A percentile compares a stretch with the other conserved stretches of the same genome.
These are phyloP conservation scores for Neuroscelio doddi DNA, from an alignment of 2,888 invertebrate genomes.

Conservation along the genomic window DNA sequence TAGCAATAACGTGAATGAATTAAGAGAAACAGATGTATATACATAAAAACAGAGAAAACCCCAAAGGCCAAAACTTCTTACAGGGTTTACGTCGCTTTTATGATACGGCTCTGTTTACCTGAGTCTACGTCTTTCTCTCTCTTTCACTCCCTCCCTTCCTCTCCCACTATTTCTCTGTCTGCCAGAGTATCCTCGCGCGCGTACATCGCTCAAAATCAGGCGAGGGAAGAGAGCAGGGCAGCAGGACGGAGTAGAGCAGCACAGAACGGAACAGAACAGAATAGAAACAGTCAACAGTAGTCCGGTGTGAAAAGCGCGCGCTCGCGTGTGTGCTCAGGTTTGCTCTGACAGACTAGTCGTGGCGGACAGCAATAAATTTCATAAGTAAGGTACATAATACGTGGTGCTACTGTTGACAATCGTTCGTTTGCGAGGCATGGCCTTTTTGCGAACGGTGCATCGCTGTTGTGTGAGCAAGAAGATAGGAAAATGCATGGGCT, in stretches of 20 bases:
- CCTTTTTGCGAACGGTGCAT: slow-evolving; percentile 66
- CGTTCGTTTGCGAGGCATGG: slow-evolving; percentile 55
- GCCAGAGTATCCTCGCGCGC: no score
- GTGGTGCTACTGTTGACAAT: background rate
- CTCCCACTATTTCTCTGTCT: background rate
- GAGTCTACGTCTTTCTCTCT: background rate
- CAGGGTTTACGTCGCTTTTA: background rate
- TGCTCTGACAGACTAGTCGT: background rate
- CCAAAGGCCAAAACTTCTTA: background rate
- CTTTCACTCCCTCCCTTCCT: background rate
- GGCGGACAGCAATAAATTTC: background rate
- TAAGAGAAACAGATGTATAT: no score
- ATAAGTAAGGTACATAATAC: background rate
- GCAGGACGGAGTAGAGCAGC: no score
- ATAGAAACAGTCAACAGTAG: background rate
- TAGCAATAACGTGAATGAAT: no score
- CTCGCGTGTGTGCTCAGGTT: background rate
- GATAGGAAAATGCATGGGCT: slow-evolving; percentile 57
- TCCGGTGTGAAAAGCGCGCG: slow-evolving; percentile 2
- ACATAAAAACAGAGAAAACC: no score
- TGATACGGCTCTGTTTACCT: background rate
- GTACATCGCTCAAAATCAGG: background rate
- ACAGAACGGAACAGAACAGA: no score
- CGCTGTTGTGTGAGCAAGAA: slow-evolving; percentile 64
- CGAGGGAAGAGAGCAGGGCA: background rate